Base-by-base conservation (phyloP, 2,888 invertebrate species). In the Mythimna loreyi region DNA sequence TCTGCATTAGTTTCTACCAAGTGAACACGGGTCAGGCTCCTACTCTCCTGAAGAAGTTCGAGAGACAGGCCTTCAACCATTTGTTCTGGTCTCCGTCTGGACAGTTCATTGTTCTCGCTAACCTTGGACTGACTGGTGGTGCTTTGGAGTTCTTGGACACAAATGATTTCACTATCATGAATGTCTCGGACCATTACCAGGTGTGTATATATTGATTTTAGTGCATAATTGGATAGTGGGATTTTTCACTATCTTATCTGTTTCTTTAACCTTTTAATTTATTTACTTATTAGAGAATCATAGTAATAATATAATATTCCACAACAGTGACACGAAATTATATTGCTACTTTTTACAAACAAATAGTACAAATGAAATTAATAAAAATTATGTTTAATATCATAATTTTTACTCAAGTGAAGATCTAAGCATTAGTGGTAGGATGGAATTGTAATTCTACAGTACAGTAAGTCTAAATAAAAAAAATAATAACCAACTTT, bases 71-170 rank as follows among this genome's bases (percentile, higher is more conserved):
- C 0, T 98, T 98, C 93, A 99, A 99, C 87, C 98, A 98, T 87
- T 92, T 99, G 81, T 99, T 99, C 96, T 99, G 99, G 99, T 98
- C 99, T 50, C 99, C 99, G 0, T 97, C 97, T 67, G 99, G 99
- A 19, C 99, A 99, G 95, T 99, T 99, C 89, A 98, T 99, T 66
- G 99, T 99, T 23, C 94, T 99, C 80, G 99, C 99, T 63, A 99
- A 99, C 84, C 96, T 99, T 55, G 97, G 98, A 13, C 96, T 97
- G 57, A 97, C 97, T 82, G 98, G 98, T 90, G 99, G 99, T 56
- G 98, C 98, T 9, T 94, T 99, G 83, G 99, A 99, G 93, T 99
- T 99, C 91, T 97, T 99, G 57, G 99, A 99, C 89, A 98, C 99
- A 0, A 98, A 98, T 86, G 99, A 99, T 90, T 99, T 99, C 92